Conservation (phyloP, 2,797 vertebrate species). For the Saxicola maurus region DNA sequence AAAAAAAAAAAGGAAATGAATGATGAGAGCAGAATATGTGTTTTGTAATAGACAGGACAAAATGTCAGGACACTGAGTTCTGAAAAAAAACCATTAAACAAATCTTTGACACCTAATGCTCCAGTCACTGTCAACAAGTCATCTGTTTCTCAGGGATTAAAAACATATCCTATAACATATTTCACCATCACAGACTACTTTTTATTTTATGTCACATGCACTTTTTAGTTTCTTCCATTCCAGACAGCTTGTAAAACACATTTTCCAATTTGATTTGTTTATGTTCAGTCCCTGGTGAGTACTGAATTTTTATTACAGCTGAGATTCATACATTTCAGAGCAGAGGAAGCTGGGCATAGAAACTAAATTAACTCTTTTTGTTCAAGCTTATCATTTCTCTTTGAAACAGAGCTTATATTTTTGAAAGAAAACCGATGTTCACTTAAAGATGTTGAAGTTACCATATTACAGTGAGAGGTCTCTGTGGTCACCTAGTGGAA, state of each 20-base stretch:
- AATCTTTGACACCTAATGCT: neutral
- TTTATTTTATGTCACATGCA: neutral
- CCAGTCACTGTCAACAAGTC: neutral
- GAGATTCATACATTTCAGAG: neutral
- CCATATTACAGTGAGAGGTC: neutral
- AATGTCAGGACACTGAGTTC: slow-evolving; percentile 51
- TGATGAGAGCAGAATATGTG: neutral
- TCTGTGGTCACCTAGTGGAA: neutral
- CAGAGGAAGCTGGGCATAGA: neutral
- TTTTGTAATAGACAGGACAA: slow-evolving; percentile 34
- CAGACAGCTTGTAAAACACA: neutral
- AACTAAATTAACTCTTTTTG: neutral
- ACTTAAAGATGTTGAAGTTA: neutral
- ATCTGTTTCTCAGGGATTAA: neutral
- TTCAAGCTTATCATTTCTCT: neutral
- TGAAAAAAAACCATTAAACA: neutral
- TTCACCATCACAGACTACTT: neutral
- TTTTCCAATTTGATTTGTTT: neutral
- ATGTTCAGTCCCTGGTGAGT: neutral
- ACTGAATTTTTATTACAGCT: neutral
- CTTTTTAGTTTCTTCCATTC: neutral
- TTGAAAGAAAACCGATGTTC: neutral
- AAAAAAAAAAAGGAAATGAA: slow-evolving; percentile 1
- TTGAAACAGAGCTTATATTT: neutral
- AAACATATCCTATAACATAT: neutral